These are phyloP conservation scores for Phocides pigmalion DNA, from an alignment of 1,140 invertebrate genomes.

Conservation along the genomic window DNA sequence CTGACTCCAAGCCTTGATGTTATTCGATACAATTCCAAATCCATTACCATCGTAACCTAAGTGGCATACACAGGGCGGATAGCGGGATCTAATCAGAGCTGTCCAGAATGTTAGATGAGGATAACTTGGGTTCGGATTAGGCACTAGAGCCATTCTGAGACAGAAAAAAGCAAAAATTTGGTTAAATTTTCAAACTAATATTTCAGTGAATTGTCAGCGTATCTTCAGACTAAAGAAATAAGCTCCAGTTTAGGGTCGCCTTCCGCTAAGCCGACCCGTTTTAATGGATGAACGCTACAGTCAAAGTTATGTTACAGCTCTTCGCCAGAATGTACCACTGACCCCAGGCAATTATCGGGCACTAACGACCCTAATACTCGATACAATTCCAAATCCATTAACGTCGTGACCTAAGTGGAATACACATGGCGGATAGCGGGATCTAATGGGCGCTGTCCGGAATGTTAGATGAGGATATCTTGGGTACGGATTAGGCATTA, in stretches of 20 bases:
- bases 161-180: too few species aligned
- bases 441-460: not conserved
- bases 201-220: too few species aligned
- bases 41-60: not conserved
- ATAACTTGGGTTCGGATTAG: slow-evolving; percentile 1
- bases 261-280: too few species aligned
- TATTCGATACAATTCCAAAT: not conserved
- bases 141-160: not conserved
- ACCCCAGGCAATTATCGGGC: not conserved
- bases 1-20: not conserved
- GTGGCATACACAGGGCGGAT: slow-evolving; percentile 12
- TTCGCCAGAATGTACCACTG: too few species aligned
- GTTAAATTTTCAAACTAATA: too few species aligned
- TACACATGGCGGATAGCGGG: slow-evolving; percentile 18
- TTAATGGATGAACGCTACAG: too few species aligned
- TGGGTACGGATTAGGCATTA: slow-evolving; percentile 6
- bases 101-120: slow-evolving; percentile 9
- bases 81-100: slow-evolving; percentile 5
- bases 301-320: too few species aligned
- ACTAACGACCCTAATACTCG: too few species aligned
- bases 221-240: too few species aligned
- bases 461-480: slow-evolving; percentile 6
- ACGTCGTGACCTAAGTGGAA: slow-evolving; percentile 1
- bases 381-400: slow-evolving; percentile 1
- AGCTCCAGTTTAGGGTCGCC: too few species aligned